Conservation (phyloP, 2,113 vertebrate genomes). For the Pomatostomus ruficeps region DNA sequence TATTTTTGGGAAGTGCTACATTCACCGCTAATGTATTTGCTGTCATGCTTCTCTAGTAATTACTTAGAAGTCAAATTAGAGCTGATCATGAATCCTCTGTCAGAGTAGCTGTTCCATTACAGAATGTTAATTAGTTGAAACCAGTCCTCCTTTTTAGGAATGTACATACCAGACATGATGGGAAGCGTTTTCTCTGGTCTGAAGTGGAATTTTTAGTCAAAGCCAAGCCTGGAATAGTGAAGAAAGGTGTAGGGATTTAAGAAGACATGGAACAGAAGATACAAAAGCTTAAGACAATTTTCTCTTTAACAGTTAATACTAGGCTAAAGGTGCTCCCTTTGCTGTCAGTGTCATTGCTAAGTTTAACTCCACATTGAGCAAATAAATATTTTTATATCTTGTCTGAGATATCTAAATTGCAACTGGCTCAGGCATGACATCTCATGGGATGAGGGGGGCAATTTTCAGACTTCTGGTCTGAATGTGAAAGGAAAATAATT, state of each 20-base stretch:
- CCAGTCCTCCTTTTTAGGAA: conserved; percentile 21
- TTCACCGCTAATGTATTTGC: not conserved
- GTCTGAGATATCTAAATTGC: not conserved
- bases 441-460: not conserved
- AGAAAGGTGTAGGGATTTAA: not conserved
- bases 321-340: not conserved
- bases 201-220: conserved; percentile 15
- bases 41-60: not conserved
- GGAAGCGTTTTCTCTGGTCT: not conserved
- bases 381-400: not conserved
- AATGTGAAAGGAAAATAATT: not conserved
- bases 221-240: not conserved
- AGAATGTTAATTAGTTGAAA: conserved; percentile 14
- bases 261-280: not conserved
- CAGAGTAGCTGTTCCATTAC: not conserved
- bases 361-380: not conserved
- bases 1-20: not conserved
- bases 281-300: not conserved
- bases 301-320: not conserved
- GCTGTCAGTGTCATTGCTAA: not conserved
- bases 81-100: not conserved
- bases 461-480: not conserved
- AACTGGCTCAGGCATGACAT: not conserved
- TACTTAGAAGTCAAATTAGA: not conserved
- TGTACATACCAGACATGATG: conserved; percentile 1